Evolutionary conservation across 2,797 vertebrate genomes (phyloP).

Genomic region (Sebastolobus altivelis): DNA sequence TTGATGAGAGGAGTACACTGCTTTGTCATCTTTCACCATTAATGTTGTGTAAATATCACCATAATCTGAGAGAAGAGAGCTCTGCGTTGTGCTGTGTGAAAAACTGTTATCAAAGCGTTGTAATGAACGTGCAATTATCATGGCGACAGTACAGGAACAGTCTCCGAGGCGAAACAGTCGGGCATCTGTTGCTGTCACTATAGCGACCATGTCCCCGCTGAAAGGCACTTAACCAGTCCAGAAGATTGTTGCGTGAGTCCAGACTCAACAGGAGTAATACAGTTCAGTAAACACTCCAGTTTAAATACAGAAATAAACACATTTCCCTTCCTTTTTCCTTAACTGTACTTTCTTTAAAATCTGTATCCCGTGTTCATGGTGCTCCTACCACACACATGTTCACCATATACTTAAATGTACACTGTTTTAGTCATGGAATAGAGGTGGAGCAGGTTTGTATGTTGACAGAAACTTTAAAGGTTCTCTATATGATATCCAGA

Average conservation of each 20-base stretch:
- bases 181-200: conserved; percentile 79
- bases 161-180: conserved; percentile 30
- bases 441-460: neutral
- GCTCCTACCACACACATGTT: neutral
- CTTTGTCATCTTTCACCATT: conserved; percentile 11
- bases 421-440: neutral
- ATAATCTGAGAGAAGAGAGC: conserved; percentile 8
- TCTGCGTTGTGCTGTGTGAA: neutral
- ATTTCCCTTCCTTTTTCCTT: neutral
- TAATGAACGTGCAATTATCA: conserved; percentile 42
- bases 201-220: conserved; percentile 59
- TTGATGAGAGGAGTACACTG: conserved; percentile 2
- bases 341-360: neutral
- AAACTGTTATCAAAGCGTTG: conserved; percentile 27
- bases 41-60: conserved; percentile 14
- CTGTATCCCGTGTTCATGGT: neutral
- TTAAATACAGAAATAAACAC: neutral
- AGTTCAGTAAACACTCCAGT: conserved; percentile 52
- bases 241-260: conserved; percentile 62
- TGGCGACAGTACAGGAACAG: conserved; percentile 21
- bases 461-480: neutral
- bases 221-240: conserved; percentile 52
- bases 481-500: no score
- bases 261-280: conserved; percentile 54
- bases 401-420: neutral